These are phyloP conservation scores for Dromaius novaehollandiae DNA, from an alignment of 2,113 vertebrate genomes.

Conservation along the genomic window DNA sequence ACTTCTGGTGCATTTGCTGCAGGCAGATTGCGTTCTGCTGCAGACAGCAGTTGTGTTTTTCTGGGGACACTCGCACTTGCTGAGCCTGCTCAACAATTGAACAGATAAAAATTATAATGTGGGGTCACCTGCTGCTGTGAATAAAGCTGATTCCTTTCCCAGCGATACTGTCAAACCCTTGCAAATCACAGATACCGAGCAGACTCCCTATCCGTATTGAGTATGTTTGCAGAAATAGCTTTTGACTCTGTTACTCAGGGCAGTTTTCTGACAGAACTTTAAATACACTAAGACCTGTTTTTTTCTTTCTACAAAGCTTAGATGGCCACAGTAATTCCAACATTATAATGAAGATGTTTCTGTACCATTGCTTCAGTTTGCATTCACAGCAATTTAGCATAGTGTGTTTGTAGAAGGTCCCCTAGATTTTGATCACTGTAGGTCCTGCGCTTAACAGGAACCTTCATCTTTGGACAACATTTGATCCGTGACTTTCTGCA, in stretches of 20 bases:
- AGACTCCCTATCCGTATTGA: rapidly evolving
- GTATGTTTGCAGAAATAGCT: neutral
- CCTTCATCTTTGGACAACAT: neutral
- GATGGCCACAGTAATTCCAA: neutral
- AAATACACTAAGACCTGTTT: neutral
- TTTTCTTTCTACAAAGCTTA: neutral
- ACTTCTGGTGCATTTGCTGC: neutral
- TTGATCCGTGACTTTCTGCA: neutral
- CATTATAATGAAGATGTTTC: neutral
- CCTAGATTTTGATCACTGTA: neutral
- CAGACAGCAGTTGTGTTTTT: neutral
- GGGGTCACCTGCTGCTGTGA: neutral
- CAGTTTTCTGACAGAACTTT: neutral
- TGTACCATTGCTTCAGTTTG: neutral
- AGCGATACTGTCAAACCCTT: neutral
- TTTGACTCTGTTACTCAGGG: neutral
- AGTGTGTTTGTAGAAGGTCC: neutral
- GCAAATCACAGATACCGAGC: neutral
- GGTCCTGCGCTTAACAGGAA: neutral
- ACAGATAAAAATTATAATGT: neutral
- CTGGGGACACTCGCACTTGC: neutral
- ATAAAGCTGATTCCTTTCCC: neutral
- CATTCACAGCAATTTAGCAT: neutral
- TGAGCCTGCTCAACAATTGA: neutral
- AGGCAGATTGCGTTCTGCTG: neutral